A percentile compares a stretch with the other conserved stretches of the same genome.
phyloP scores from a whole-genome alignment of 2,888 invertebrate species.

The Tethea ocularis region DNA sequence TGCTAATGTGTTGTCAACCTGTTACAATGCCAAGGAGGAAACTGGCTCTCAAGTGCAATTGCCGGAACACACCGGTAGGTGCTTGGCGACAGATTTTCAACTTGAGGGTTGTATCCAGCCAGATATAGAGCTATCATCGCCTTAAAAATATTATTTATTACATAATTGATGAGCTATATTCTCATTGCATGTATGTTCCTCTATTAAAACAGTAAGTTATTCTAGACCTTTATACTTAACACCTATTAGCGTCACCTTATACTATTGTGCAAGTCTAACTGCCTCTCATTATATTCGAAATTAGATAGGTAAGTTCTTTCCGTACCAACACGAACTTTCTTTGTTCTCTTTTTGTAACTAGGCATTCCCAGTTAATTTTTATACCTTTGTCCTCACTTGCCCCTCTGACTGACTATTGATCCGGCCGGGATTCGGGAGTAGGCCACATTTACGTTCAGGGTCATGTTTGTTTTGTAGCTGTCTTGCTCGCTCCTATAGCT shows the following conservation, averaged over 20 bases:
- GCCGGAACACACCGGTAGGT: too few relatives aligned
- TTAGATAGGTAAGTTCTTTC: neutral
- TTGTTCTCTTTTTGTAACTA: neutral
- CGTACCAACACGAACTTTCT: neutral
- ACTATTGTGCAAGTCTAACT: neutral
- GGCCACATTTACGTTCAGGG: conserved; percentile 62
- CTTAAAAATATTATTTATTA: too few relatives aligned
- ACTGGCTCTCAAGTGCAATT: too few relatives aligned
- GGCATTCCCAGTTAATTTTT: neutral
- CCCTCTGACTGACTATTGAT: conserved; percentile 50
- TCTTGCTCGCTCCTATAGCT: conserved; percentile 39
- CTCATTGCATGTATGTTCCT: too few relatives aligned
- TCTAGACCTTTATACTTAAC: too few relatives aligned
- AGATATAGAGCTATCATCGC: too few relatives aligned
- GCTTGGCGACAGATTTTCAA: too few relatives aligned
- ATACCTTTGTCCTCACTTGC: conserved; percentile 18
- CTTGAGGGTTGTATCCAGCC: too few relatives aligned
- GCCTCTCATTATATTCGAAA: neutral
- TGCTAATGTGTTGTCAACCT: too few relatives aligned
- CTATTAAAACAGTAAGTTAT: too few relatives aligned
- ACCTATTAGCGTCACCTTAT: neutral
- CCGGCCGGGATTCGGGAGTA: conserved; percentile 44
- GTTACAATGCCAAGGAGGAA: too few relatives aligned
- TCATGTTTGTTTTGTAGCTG: conserved; percentile 57
- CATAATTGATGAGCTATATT: too few relatives aligned